phyloP scores from a whole-genome alignment of 2,797 vertebrate species.

The Cossypha dichroa region DNA sequence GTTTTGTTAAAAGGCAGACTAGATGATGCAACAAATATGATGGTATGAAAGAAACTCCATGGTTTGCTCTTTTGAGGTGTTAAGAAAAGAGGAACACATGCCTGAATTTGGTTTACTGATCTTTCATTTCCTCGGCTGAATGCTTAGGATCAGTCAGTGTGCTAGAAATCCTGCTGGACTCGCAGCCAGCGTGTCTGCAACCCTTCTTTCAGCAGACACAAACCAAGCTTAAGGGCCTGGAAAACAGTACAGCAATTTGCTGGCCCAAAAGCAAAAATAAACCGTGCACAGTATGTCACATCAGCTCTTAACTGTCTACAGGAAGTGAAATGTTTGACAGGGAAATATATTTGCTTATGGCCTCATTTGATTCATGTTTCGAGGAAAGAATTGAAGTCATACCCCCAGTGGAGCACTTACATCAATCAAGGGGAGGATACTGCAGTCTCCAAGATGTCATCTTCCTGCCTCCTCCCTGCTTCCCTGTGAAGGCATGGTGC shows the following conservation, averaged over 20 bases:
- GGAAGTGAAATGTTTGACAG: conserved; percentile 60
- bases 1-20: neutral
- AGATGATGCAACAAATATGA: neutral
- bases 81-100: neutral
- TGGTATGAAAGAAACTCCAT: neutral
- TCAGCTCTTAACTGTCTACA: conserved; percentile 45
- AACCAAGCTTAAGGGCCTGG: conserved; percentile 13
- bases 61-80: neutral
- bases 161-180: neutral
- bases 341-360: conserved; percentile 43
- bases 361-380: conserved; percentile 51
- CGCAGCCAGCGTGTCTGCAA: neutral
- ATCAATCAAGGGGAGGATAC: neutral
- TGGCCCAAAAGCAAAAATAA: conserved; percentile 35
- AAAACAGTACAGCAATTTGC: neutral
- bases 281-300: neutral
- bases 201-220: conserved; percentile 28
- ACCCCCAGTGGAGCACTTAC: neutral
- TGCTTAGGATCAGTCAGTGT: neutral
- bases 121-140: neutral
- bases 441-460: neutral
- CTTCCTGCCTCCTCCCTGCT: neutral
- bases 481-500: neutral
- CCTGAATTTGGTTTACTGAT: neutral
- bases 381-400: conserved; percentile 54